Evolutionary conservation across 2,113 vertebrate species (phyloP), one percentile per base, ranked within the genome.

Genomic region (Clarias macrocephalus): DNA sequence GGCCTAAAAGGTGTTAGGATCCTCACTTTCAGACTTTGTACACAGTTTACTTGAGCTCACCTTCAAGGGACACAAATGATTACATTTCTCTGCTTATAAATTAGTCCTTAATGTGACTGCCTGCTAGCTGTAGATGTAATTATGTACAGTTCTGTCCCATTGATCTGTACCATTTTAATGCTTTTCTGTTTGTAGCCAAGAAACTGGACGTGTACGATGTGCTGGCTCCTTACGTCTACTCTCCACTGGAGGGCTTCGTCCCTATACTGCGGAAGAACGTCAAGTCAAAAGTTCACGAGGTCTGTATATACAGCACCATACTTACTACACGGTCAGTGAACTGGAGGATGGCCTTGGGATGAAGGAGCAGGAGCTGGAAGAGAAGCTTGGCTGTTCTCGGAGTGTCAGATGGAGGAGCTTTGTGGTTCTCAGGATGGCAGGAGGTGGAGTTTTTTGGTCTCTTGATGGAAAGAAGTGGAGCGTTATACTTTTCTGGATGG

Each of bases 201-300:
- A 96, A 94, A 80, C 92, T 97, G 86, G 93, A 91, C 75, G 92
- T 97, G 37, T 96, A 97, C 89, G 95, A 96, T 91, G 91, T 97
- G 73, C 92, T 97, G 92, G 95, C 96, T 48, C 95, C 95, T 30
- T 95, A 88, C 7, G 94, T 95, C 0, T 96, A 95, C 89, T 94
- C 94, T 62, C 92, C 93, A 0, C 88, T 95, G 86, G 93, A 96
- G 90, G 94, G 92, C 83, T 96, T 95, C 92, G 94, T 97, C 66
- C 96, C 96, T 16, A 90, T 96, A 87, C 95, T 97, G 82, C 93
- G 91, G 88, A 97, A 97, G 91, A 95, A 91, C 0, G 95, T 97
- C 0, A 94, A 95, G 10, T 95, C 96, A n/a, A 96, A 93, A 60
- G 30, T 96, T 2, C 89, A 95, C 12, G 90, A 96, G 95, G 95